Evolutionary conservation across 1,140 invertebrate genomes (phyloP), one percentile per base, ranked within the genome.

Genomic region (Drosophila auraria): DNA sequence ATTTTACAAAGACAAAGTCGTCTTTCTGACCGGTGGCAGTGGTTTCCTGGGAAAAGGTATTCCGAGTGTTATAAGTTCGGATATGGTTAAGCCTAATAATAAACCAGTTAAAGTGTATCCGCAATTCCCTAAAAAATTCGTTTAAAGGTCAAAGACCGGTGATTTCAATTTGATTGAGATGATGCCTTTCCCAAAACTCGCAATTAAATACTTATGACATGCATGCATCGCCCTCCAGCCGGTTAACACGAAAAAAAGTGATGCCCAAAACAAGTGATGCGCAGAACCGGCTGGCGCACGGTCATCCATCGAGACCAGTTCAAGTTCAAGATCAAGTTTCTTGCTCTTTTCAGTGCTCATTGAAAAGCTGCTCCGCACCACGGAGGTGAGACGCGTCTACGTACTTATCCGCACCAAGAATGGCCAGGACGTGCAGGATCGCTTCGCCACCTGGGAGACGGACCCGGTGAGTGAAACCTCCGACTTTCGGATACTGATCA

Each of bases 341-440:
- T 45, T 59, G 14, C 20, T 36, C 44, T 33, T 83, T 86, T 66
- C 84, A 94, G 94, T 94, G 15, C 93, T 97, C 8, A 95, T 98
- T 42, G 97, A 97, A 93, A 98, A 98, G 91, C 86, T 98, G 33
- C 93, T 98, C 4, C 94, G 97, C 36, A 97, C 97, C 91, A 92
- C 96, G 0, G 94, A 95, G 11, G 93, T 97, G 1, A 94, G 94
- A 17, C 95, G 94, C 23, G 95, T 98, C 25, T 97, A 97, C 82
- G 87, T 98, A 11, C 93, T 98, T 8, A 94, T 98, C 27, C 94
- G 97, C 53, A 90, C 95, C 0, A 98, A 98, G 92, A 96, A 96
- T 78, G 96, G 95, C 1, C 96, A 96, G 87, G 94, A 95, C 30
- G 95, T 96, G 0, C 94, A 94, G 65, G 94, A 95, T 53, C 94